A percentile compares a stretch with the other conserved stretches of the same genome.
Conservation (phyloP, 2,888 invertebrate species). For the Kuschelorhynchus macadamiae region DNA sequence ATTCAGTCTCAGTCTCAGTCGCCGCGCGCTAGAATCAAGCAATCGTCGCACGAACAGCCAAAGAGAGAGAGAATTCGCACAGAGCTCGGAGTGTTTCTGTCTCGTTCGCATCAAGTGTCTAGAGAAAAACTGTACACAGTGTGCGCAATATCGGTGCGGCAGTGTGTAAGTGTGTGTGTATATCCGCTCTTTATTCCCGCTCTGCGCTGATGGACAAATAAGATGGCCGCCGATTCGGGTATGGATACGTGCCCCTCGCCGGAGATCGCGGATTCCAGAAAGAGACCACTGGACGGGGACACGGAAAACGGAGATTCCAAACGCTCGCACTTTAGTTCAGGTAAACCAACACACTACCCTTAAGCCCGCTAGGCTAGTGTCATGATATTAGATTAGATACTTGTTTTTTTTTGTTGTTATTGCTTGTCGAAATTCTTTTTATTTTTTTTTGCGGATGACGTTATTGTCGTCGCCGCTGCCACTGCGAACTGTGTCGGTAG, state of each 20-base stretch:
- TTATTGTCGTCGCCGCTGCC: slow-evolving; percentile 18
- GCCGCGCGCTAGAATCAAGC: slow-evolving; percentile 24
- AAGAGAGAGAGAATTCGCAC: slow-evolving; percentile 14
- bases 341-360: slow-evolving; percentile 71
- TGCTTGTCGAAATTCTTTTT: slow-evolving; percentile 11
- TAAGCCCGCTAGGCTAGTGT: slow-evolving; percentile 28
- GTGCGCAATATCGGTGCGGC: slow-evolving; percentile 42
- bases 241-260: slow-evolving; percentile 96
- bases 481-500: slow-evolving; percentile 18
- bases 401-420: slow-evolving; percentile 8
- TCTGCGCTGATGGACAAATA: slow-evolving; percentile 48
- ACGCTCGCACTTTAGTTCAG: slow-evolving; percentile 92
- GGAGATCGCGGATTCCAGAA: slow-evolving; percentile 91
- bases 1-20: slow-evolving; percentile 36
- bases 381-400: neutral
- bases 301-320: slow-evolving; percentile 90
- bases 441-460: slow-evolving; percentile 25
- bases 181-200: slow-evolving; percentile 38
- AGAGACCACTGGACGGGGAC: slow-evolving; percentile 90
- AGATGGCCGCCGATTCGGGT: slow-evolving; percentile 94
- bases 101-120: slow-evolving; percentile 28
- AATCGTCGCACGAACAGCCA: slow-evolving; percentile 10
- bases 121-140: slow-evolving; percentile 27
- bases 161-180: slow-evolving; percentile 34
- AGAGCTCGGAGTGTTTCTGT: slow-evolving; percentile 19